Evolutionary conservation across 2,113 vertebrate genomes (phyloP).

Genomic region (Paracanthobrama guichenoti): DNA sequence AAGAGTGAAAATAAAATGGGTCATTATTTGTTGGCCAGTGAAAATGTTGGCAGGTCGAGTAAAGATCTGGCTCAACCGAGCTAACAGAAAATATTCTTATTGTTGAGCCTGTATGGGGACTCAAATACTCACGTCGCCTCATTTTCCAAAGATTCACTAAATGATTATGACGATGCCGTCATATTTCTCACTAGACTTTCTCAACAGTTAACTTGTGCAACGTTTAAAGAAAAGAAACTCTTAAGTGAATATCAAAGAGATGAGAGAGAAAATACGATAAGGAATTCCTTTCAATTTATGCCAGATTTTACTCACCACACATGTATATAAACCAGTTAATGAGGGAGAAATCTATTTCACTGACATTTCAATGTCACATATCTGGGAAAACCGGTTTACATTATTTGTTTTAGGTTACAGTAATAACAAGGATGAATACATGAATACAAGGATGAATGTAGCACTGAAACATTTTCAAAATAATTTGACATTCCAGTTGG

Average conservation of each 20-base stretch:
- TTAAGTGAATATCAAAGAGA: background rate
- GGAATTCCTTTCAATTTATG: background rate
- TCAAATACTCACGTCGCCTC: background rate
- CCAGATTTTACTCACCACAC: conserved; percentile 11
- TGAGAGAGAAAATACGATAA: background rate
- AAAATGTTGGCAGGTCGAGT: background rate
- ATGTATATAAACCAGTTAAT: background rate
- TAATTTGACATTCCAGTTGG: background rate
- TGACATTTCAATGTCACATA: background rate
- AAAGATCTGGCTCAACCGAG: background rate
- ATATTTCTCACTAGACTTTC: background rate
- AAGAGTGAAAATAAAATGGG: background rate
- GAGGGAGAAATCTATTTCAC: background rate
- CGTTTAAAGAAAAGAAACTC: background rate
- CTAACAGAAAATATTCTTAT: background rate
- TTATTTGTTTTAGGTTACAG: background rate
- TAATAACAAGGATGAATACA: background rate
- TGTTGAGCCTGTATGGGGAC: background rate
- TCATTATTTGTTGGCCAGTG: background rate
- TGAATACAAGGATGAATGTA: background rate
- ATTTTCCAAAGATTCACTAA: background rate
- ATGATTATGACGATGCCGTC: background rate
- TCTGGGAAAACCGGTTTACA: conserved; percentile 7
- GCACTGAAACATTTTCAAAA: background rate
- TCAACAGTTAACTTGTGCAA: background rate